Evolutionary conservation across 2,797 vertebrate species (phyloP), one percentile per base, ranked within the genome.

Genomic region (Arvicola amphibius): DNA sequence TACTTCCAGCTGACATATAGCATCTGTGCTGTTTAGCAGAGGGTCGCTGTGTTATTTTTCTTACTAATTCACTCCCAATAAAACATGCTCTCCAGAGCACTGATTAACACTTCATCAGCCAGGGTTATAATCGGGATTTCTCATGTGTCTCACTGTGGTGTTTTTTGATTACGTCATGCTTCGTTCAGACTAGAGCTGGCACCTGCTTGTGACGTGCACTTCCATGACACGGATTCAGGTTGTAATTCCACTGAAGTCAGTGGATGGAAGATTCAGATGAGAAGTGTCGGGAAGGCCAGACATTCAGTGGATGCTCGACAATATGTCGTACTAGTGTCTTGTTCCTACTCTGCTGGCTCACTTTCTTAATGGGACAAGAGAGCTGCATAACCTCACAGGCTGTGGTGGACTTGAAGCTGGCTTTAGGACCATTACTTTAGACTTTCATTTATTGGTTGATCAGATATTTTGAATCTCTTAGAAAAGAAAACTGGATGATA

Each of bases 361-460:
- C 92, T 93, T 93, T 94, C 29, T 34, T 10, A 65, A n/a, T 37
- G 78, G 88, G 65, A 63, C 14, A 76, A 25, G 88, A 65, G 53
- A 27, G 40, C 23, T 23, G 29, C 43, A 63, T 92, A 53, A 29
- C 34, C 77, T n/a, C 29, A 11, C n/a, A 77, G n/a, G 37, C 74
- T 32, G 5, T 83, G 34, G 61, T 46, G 56, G 63, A 77, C 48
- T 40, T 2, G 56, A 94, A 91, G 37, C 37, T 92, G 73, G 73
- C 93, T 78, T 71, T 81, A 80, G 77, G 73, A 53, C 81, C 71
- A 86, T 90, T 91, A 63, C 11, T 86, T 95, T n/a, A 32, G 71
- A 91, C 93, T 95, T 86, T 88, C 59, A 29, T 90, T 96, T 85
- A 80, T 65, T 85, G 61, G 40, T 77, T 17, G 59, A 8, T 29